These are phyloP conservation scores for Oncorhynchus clarkii DNA, from an alignment of 2,113 vertebrate species.

Conservation along the genomic window DNA sequence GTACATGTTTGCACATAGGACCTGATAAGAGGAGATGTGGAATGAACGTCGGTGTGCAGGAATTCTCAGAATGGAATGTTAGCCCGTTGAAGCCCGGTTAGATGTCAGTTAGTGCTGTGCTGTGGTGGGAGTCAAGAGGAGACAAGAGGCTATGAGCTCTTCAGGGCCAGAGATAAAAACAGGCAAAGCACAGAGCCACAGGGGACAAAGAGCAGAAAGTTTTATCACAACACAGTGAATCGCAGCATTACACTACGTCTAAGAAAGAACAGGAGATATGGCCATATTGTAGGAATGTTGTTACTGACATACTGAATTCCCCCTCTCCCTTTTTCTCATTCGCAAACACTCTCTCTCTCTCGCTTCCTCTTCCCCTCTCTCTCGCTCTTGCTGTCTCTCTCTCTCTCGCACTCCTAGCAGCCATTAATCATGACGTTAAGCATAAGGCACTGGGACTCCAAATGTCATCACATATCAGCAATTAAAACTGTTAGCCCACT, in stretches of 20 bases:
- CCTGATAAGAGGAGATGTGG: slow-evolving; percentile 44
- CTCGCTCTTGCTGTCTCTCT: not conserved
- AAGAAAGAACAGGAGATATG: not conserved
- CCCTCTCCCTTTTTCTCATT: not conserved
- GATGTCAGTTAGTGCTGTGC: not conserved
- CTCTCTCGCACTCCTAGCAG: too few relatives aligned
- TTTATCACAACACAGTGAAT: slow-evolving; percentile 42
- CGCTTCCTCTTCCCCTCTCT: not conserved
- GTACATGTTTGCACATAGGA: slow-evolving; percentile 40
- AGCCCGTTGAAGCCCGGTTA: not conserved
- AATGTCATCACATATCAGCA: not conserved
- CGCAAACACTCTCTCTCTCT: not conserved
- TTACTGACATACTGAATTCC: not conserved
- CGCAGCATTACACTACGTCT: slow-evolving; percentile 12
- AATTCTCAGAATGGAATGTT: slow-evolving; percentile 18
- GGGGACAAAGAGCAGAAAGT: slow-evolving; percentile 30
- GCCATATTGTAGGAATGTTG: not conserved
- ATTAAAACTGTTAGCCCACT: not conserved
- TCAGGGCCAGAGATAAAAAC: slow-evolving; percentile 47
- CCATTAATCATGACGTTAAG: not conserved
- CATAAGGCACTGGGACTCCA: not conserved
- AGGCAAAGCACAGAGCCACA: slow-evolving; percentile 25
- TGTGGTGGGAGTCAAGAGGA: not conserved
- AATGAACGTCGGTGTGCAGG: slow-evolving; percentile 47
- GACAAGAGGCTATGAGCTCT: not conserved